A percentile compares a stretch with the other conserved stretches of the same genome.
Evolutionary conservation across 2,888 invertebrate genomes (phyloP).

Genomic region (Dusona sp.): DNA sequence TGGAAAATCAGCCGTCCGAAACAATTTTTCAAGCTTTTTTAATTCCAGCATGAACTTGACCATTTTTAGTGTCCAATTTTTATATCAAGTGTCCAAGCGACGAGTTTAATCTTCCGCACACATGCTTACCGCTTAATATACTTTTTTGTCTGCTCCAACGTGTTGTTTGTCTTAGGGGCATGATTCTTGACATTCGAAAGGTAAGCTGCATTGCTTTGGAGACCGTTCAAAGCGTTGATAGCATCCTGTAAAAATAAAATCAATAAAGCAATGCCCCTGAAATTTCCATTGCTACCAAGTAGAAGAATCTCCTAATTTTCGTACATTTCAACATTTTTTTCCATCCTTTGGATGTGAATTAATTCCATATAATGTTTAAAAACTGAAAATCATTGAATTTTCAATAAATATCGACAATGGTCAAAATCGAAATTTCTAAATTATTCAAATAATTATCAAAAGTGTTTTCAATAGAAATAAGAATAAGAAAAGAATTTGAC

Average conservation of each 20-base stretch:
- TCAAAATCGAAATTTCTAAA: background rate
- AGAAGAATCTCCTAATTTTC: background rate
- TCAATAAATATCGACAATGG: background rate
- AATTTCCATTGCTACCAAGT: background rate
- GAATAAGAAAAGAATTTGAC: conserved; percentile 3
- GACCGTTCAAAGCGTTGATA: conserved; percentile 88
- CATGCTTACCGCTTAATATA: conserved; percentile 85
- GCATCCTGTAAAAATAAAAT: conserved; percentile 87
- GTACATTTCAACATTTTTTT: background rate
- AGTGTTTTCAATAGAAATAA: background rate
- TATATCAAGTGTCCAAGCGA: background rate
- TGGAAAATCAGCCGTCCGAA: background rate
- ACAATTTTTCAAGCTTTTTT: background rate
- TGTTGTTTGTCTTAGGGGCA: conserved; percentile 72
- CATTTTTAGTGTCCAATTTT: background rate
- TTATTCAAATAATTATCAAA: background rate
- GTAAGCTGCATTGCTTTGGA: conserved; percentile 90
- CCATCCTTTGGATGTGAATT: background rate
- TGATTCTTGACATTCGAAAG: conserved; percentile 79
- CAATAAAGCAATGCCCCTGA: background rate
- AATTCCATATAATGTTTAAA: background rate
- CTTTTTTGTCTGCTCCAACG: conserved; percentile 86
- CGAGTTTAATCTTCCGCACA: background rate
- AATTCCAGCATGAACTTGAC: background rate
- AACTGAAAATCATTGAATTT: background rate